Evolutionary conservation across 2,113 vertebrate genomes (phyloP).

Genomic region (Geothlypis trichas): DNA sequence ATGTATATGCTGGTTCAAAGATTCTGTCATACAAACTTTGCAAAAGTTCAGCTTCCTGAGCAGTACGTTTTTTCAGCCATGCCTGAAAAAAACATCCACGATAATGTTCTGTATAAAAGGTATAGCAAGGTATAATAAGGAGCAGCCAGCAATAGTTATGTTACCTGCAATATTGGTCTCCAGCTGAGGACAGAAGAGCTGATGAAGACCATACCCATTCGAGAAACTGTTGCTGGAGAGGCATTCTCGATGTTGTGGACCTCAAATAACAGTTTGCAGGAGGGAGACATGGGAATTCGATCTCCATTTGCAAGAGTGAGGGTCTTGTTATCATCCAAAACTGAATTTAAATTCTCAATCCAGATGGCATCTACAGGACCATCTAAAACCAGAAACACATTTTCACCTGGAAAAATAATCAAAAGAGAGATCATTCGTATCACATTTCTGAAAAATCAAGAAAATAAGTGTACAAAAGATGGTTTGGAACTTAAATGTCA

Average conservation of each 20-base stretch:
- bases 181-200: conserved; percentile 79
- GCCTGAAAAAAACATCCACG: conserved; percentile 71
- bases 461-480: not conserved
- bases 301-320: conserved; percentile 81
- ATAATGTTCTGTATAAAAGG: not conserved
- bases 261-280: conserved; percentile 78
- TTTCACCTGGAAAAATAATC: conserved; percentile 71
- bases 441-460: not conserved
- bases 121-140: not conserved
- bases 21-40: conserved; percentile 74
- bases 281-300: conserved; percentile 79
- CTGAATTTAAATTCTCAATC: conserved; percentile 83
- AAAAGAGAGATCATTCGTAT: not conserved
- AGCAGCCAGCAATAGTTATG: not conserved
- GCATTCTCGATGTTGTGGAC: conserved; percentile 82
- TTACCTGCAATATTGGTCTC: conserved; percentile 78
- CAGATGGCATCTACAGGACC: conserved; percentile 82
- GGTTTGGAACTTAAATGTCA: not conserved
- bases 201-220: conserved; percentile 83
- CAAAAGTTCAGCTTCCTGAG: conserved; percentile 75
- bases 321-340: conserved; percentile 82
- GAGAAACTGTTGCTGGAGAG: conserved; percentile 79
- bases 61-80: conserved; percentile 79
- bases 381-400: conserved; percentile 79
- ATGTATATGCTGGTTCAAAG: conserved; percentile 72